phyloP scores from a whole-genome alignment of 2,113 vertebrate species.

The Neolamprologus variostigma region DNA sequence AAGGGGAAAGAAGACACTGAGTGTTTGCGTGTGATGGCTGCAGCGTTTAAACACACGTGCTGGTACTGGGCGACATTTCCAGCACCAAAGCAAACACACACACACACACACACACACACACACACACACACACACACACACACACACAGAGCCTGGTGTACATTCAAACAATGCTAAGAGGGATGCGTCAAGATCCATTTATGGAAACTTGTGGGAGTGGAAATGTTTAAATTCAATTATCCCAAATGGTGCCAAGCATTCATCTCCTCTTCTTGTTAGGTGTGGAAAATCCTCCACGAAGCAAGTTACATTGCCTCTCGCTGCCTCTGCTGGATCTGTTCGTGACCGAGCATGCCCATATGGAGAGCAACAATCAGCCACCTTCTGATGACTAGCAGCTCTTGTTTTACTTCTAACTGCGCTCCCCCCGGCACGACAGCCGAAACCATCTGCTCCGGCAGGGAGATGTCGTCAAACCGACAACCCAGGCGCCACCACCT shows the following conservation, averaged over 20 bases:
- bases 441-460: constrained; percentile 17
- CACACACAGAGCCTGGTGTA: background rate
- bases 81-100: background rate
- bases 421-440: background rate
- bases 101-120: background rate
- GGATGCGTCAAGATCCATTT: constrained; percentile 28
- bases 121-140: background rate
- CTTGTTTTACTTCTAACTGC: background rate
- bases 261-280: background rate
- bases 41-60: background rate
- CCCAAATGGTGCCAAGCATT: background rate
- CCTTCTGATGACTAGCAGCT: background rate
- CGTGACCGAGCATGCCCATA: background rate
- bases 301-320: background rate
- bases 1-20: background rate
- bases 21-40: background rate
- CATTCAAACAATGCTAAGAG: constrained; percentile 9
- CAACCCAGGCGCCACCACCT: background rate
- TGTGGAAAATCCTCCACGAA: background rate
- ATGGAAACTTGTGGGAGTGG: constrained; percentile 21
- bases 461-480: background rate
- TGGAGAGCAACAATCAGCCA: background rate
- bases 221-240: constrained; percentile 8
- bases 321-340: background rate
- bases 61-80: background rate